Evolutionary conservation across 1,140 invertebrate species (phyloP), one percentile per base, ranked within the genome.

Genomic region (Trachymyrmex septentrionalis): DNA sequence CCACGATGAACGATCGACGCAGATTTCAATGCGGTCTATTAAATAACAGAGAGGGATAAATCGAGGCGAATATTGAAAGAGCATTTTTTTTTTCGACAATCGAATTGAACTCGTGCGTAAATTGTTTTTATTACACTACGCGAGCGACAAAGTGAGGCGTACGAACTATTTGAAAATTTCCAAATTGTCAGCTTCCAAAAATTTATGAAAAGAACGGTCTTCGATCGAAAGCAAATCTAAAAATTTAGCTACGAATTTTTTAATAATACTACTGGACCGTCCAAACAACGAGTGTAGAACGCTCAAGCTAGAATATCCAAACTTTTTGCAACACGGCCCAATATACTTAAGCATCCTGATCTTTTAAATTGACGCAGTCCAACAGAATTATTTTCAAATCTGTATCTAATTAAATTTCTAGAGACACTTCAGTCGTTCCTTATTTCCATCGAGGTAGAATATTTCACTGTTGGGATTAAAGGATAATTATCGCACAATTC

Each of bases 1-100:
- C 50, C 61, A 30, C 30, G 34, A 69, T 67, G 34, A 55, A 69
- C 27, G 64, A 59, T 44, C 64, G 16, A 27, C 30, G 34, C 14
- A 14, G 30, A 44, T 44, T 71, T 67, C 4, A 34, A 55, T 64
- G 48, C 61, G 61, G 53, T 80, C 50, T 44, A 30, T 69, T 81
- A 81, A 34, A 38, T 12, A 21, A 2, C 44, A 21, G 38, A 16
- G n/a, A 14, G 34, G 2, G 30, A 64, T 50, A 66, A 66, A 67
- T 53, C 34, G 48, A 73, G n/a, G 53, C 2, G 12, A 61, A 48
- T n/a, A n/a, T 53, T 12, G 14, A 7, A 50, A 24, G 38, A 12
- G 19, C 9, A 12, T 14, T 3, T 38, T 38, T 80, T 53, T 66
- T 38, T 80, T 7, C 19, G 27, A 34, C 53, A 73, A 55, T 30